Evolutionary conservation across 2,113 vertebrate species (phyloP), one percentile per base, ranked within the genome.

Genomic region (Pungitius pungitius): DNA sequence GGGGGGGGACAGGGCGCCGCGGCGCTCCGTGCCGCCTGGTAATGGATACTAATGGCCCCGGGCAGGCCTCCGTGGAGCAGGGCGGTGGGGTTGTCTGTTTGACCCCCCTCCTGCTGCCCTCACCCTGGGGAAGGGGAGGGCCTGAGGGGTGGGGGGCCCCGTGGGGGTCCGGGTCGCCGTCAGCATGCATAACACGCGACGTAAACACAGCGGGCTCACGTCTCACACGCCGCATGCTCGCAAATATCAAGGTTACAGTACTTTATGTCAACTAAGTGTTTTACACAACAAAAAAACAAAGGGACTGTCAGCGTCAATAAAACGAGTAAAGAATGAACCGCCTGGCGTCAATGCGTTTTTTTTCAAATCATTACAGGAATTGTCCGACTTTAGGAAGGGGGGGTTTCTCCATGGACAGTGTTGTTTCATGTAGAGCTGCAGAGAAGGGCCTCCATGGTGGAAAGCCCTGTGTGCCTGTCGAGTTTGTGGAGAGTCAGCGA

Each of bases 1-100:
- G 0, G 69, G 35, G 62, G 22, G 6, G 18, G 12, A 54, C 51
- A 33, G 69, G 43, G 56, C 66, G 61, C 65, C 56, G 54, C 11
- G 61, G 57, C 35, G 60, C 55, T 73, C 55, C 13, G 3, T 69
- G 66, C 81, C 81, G 85, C 83, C 87, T 81, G 85, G 88, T 90
- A 89, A 91, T 86, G 82, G 91, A 92, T 88, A 83, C 84, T 91
- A 87, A 91, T 89, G 79, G 87, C 85, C 87, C 59, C 81, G 84
- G 91, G 89, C 88, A 89, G 91, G 80, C 86, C 87, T 92, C 88
- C 71, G 49, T 73, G 83, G 89, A 81, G 80, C 88, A 62, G 66
- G 65, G 83, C 78, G 67, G 69, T 71, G 80, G 82, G 70, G 77
- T 87, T 88, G 91, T 78, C 85, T 84, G 55, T 86, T 80, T 89